A percentile compares a stretch with the other conserved stretches of the same genome.
These are phyloP conservation scores for Electrophaes corylata DNA, from an alignment of 2,888 invertebrate genomes.

Conservation along the genomic window DNA sequence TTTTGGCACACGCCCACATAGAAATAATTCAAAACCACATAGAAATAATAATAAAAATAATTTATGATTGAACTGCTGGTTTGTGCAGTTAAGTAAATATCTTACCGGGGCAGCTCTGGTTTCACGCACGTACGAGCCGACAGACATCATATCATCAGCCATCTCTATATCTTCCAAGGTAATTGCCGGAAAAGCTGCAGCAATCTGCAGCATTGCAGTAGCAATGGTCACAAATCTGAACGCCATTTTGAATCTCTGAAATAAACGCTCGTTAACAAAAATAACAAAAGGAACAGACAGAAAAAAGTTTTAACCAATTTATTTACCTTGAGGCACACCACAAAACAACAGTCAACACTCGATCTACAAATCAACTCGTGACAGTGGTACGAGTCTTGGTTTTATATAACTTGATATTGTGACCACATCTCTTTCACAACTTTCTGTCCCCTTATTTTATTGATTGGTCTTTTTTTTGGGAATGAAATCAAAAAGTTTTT, in stretches of 20 bases:
- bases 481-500: slow-evolving; percentile 17
- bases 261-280: slow-evolving; percentile 21
- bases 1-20: no score
- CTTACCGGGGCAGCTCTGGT: slow-evolving; percentile 81
- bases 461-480: slow-evolving; percentile 11
- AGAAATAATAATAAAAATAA: no score
- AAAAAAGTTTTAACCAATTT: slow-evolving; percentile 35
- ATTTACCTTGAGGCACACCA: slow-evolving; percentile 47
- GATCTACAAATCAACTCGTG: slow-evolving; percentile 59
- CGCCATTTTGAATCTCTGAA: slow-evolving; percentile 45
- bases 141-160: slow-evolving; percentile 80
- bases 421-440: slow-evolving; percentile 66
- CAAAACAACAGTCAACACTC: slow-evolving; percentile 53
- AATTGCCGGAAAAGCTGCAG: slow-evolving; percentile 53
- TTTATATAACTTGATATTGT: slow-evolving; percentile 79
- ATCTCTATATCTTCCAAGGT: slow-evolving; percentile 67
- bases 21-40: no score
- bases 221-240: slow-evolving; percentile 55
- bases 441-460: slow-evolving; percentile 26
- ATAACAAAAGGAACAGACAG: neutral
- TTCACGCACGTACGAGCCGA: slow-evolving; percentile 84
- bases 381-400: slow-evolving; percentile 55
- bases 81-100: neutral
- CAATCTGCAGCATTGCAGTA: slow-evolving; percentile 59
- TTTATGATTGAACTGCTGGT: no score